These are phyloP conservation scores for Rhinella marina DNA, from an alignment of 2,797 vertebrate species.

Conservation along the genomic window DNA sequence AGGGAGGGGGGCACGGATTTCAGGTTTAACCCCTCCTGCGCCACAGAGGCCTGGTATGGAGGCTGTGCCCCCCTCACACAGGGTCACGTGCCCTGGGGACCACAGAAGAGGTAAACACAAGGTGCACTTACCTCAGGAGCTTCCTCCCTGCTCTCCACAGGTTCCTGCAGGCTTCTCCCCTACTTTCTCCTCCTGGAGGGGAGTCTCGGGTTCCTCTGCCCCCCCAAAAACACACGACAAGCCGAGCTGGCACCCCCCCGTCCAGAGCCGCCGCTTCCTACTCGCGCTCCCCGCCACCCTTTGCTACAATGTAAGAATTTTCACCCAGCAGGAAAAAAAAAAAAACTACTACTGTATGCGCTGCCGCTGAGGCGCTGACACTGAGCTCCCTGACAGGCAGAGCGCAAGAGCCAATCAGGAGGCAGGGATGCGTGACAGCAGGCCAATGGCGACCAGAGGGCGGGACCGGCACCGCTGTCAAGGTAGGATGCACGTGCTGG, in stretches of 20 bases:
- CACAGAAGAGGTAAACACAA: not conserved
- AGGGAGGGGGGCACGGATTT: not conserved
- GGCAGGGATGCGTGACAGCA: conserved; percentile 5
- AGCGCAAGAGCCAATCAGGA: not conserved
- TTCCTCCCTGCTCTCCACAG: not conserved
- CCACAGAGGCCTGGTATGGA: not conserved
- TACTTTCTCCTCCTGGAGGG: conserved; percentile 38
- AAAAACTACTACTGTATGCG: conserved; percentile 26
- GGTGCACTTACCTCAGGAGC: conserved; percentile 24
- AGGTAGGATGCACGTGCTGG: not conserved
- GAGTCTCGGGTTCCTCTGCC: not conserved
- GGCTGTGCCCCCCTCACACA: not conserved
- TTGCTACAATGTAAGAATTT: conserved; percentile 46
- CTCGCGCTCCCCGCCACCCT: not conserved
- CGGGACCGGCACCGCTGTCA: not conserved
- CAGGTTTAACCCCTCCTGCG: conserved; percentile 4
- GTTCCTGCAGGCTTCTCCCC: conserved; percentile 38
- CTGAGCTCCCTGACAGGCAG: not conserved
- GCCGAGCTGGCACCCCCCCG: not conserved
- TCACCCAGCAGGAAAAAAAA: conserved; percentile 3
- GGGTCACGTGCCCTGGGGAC: not conserved
- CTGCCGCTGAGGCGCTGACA: conserved; percentile 16
- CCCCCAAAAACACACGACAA: not conserved
- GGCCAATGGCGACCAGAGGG: conserved; percentile 1
- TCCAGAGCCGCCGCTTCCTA: conserved; percentile 62